Conservation (phyloP, 1,140 invertebrate species). For the Heliothis virescens region DNA sequence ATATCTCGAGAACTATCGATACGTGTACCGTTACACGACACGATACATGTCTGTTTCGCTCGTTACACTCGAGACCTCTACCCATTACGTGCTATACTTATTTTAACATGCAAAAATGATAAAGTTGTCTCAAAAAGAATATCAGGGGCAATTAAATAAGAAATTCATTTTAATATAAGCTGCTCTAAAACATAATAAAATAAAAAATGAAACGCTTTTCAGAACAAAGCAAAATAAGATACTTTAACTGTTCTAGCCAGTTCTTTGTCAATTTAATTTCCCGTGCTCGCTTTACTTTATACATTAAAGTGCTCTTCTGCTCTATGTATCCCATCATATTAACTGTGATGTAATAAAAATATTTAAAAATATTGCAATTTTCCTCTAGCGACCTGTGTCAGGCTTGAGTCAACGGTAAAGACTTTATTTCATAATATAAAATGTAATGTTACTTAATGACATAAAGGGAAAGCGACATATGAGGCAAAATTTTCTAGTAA, state of each 20-base stretch:
- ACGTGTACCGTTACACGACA: constrained; percentile 3
- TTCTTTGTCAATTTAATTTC: constrained; percentile 73
- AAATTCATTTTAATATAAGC: constrained; percentile 22
- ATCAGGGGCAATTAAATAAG: background rate
- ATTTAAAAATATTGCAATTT: constrained; percentile 45
- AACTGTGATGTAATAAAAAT: constrained; percentile 50
- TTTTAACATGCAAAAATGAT: constrained; percentile 12
- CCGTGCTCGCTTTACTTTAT: constrained; percentile 51
- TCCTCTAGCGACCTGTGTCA: background rate
- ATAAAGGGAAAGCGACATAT: background rate
- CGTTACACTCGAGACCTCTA: background rate
- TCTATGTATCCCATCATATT: constrained; percentile 48
- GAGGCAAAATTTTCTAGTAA: too few species aligned
- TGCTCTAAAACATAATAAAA: constrained; percentile 45
- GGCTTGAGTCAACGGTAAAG: background rate
- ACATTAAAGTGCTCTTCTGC: constrained; percentile 29
- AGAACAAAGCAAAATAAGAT: constrained; percentile 30
- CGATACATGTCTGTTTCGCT: constrained; percentile 1
- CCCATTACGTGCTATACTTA: background rate
- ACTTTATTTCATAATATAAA: constrained; percentile 9
- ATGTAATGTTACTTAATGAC: background rate
- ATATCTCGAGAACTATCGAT: constrained; percentile 48
- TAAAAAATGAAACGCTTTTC: background rate
- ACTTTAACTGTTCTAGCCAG: constrained; percentile 40
- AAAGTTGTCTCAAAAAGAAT: background rate